Base-by-base conservation (phyloP, 1,140 invertebrate species). In the Pogonomyrmex californicus region DNA sequence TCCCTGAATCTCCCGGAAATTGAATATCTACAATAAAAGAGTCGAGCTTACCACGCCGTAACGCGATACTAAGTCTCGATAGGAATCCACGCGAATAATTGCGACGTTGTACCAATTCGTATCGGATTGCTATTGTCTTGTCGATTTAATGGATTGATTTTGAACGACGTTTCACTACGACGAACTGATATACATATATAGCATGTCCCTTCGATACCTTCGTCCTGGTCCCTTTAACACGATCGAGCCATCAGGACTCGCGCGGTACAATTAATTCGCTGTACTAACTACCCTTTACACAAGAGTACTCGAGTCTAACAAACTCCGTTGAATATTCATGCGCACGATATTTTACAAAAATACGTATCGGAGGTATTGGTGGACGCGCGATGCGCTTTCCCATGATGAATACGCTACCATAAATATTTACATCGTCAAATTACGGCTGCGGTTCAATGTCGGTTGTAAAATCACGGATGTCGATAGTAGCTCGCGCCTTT, bases 321-420 rank as follows among this genome's bases (percentile, higher is more conserved):
- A 82, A 82, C 30, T 60, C 6, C 33, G 30, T n/a, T 83, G 79
- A 83, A 83, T 83, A 83, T 83, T 62, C 79, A 75, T 83, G 79
- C 68, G 41, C 79, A 83, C 79, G 79, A 47, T 75, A 60, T 60
- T 75, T 73, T 47, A 47, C 68, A 49, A 83, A 83, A 83, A 83
- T 73, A 30, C 65, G 4, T 30, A 60, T 41, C 7, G 17, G 44
- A 30, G 47, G 30, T 36, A 65, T 66, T 36, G 79, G 36, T n/a
- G 41, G 23, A 14, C 56, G 17, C 56, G 17, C 82, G 47, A 78
- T 85, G 82, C 60, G 44, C 63, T 78, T 78, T 85, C 36, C 23
- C 36, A 44, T 65, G 82, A 47, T 38, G 82, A 17, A 65, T 51
- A 47, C 51, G 36, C 58, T 44, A 44, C 14, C 47, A 51, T 85